These are phyloP conservation scores for Trachythela sp. DNA, from an alignment of 64 coral and sea anemone genomes.

Conservation along the genomic window DNA sequence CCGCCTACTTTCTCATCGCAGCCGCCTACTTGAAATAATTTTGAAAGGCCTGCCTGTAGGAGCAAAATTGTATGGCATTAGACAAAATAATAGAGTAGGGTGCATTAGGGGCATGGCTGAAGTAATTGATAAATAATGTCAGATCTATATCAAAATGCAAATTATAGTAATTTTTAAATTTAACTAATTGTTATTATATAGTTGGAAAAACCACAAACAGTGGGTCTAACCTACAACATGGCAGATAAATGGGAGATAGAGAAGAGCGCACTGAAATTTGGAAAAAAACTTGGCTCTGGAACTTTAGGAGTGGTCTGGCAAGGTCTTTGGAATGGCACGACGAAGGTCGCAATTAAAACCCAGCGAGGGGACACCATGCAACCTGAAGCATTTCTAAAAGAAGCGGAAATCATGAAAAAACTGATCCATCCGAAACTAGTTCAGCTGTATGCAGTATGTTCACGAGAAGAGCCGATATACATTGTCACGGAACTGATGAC, in stretches of 20 bases:
- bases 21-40: no score
- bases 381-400: conserved; percentile 79
- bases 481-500: conserved; percentile 97
- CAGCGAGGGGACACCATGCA: conserved; percentile 83
- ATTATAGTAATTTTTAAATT: not conserved
- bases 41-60: no score
- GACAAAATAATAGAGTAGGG: no score
- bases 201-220: conserved; percentile 80
- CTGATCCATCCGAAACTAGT: conserved; percentile 91
- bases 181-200: conserved; percentile 8
- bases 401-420: conserved; percentile 97
- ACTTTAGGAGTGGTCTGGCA: conserved; percentile 95
- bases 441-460: conserved; percentile 93
- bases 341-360: conserved; percentile 83
- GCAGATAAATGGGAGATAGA: conserved; percentile 86
- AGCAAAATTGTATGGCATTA: not conserved
- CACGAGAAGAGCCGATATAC: conserved; percentile 92
- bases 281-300: conserved; percentile 74
- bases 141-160: not conserved
- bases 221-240: conserved; percentile 86
- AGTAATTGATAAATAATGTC: not conserved
- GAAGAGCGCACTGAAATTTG: conserved; percentile 47
- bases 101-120: no score
- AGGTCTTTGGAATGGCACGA: conserved; percentile 89
- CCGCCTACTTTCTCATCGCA: no score